Evolutionary conservation across 2,888 invertebrate species (phyloP), one percentile per base, ranked within the genome.

Genomic region (Parelbella ahira): DNA sequence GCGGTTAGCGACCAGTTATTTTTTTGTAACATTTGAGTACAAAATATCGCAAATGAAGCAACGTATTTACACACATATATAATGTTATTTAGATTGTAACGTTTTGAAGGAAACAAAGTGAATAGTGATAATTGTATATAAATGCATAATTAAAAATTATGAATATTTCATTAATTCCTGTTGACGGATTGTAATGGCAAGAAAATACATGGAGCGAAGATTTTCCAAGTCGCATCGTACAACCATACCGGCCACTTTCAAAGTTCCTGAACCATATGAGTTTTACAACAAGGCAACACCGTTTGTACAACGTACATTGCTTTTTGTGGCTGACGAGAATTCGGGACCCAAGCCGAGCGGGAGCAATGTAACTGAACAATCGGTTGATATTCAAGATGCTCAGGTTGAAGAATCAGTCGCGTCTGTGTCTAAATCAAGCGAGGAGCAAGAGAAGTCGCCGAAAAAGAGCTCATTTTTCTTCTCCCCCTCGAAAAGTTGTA

Each of bases 381-480:
- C 34, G 23, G 11, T 36, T 4, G 42, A 36, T 15, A 53, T 45
- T 47, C 70, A 72, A 57, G 48, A 60, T 50, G 47, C 36, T 20
- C 13, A 32, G 3, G 53, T 53, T 13, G 82, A 80, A 55, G 57
- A 67, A 36, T 44, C 45, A 44, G 33, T 41, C 33, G 59, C 77
- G 48, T 65, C 73, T 39, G 67, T 73, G 41, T 73, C 82, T 47
- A 82, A 82, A 67, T 54, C 74, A 44, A 54, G 49, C 43, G 82
- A 86, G 10, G 82, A 84, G 45, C 79, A 73, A 76, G 86, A 87
- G 62, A 86, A 83, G 74, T 87, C 84, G 36, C 87, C 86, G 18
- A 87, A 86, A 53, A 87, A 83, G 64, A 79, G 70, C 67, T 86
- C 86, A 64, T 87, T 87, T 78, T 87, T 87, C 84, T 87, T 87